Percentiles rank a stretch among this genome's conserved stretches.
Evolutionary conservation across 1,140 invertebrate species (phyloP).

Genomic region (Mizuhopecten yessoensis): DNA sequence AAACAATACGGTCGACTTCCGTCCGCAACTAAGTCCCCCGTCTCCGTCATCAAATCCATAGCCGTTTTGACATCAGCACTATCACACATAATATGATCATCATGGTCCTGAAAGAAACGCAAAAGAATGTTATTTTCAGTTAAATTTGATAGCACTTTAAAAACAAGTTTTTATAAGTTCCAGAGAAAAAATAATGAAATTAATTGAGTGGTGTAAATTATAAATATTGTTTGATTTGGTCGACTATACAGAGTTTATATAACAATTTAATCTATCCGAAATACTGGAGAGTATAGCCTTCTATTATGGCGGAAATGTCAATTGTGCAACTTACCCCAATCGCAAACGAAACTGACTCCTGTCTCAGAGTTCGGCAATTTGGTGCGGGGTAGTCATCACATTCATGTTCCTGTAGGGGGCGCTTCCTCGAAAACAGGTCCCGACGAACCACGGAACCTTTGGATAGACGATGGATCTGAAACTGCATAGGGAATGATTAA

Average conservation of each 20-base stretch:
- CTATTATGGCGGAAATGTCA: too few relatives aligned
- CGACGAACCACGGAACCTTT: background rate
- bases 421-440: background rate
- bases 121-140: too few relatives aligned
- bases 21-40: conserved; percentile 11
- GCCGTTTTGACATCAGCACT: conserved; percentile 2
- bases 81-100: background rate
- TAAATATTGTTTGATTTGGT: too few relatives aligned
- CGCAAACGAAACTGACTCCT: background rate
- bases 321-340: background rate
- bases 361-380: background rate
- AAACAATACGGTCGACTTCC: conserved; percentile 16
- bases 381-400: background rate
- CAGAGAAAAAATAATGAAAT: too few relatives aligned
- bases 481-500: background rate
- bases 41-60: background rate
- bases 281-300: too few relatives aligned
- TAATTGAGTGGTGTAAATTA: too few relatives aligned
- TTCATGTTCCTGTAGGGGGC: background rate
- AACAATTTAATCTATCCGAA: too few relatives aligned
- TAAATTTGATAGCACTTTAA: too few relatives aligned
- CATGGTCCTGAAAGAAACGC: background rate
- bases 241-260: too few relatives aligned
- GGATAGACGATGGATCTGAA: background rate
- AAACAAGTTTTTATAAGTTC: too few relatives aligned